Percentiles rank a stretch among this genome's conserved stretches.
Evolutionary conservation across 1,140 invertebrate species (phyloP).

Genomic region (Drosophila pachea): DNA sequence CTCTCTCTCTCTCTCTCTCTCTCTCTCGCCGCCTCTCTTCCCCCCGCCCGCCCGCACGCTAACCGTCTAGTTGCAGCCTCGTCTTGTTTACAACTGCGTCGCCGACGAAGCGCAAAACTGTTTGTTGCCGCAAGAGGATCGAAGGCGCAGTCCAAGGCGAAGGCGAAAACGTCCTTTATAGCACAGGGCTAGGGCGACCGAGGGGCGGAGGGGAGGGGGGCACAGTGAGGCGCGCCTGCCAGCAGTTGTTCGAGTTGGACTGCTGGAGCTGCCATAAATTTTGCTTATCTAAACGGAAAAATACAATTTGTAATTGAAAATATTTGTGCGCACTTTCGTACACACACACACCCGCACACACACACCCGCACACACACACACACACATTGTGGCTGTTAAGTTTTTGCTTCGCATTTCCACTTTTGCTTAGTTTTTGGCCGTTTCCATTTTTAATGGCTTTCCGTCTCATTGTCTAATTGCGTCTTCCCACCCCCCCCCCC

Average conservation of each 20-base stretch:
- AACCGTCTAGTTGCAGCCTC: conserved; percentile 38
- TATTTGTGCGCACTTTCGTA: conserved; percentile 56
- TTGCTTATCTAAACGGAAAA: conserved; percentile 75
- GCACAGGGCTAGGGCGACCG: background rate
- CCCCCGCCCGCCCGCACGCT: background rate
- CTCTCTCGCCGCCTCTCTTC: conserved; percentile 2
- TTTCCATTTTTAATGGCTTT: conserved; percentile 41
- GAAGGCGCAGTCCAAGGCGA: conserved; percentile 1
- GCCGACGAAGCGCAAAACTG: conserved; percentile 70
- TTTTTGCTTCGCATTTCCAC: conserved; percentile 34
- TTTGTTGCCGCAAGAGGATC: conserved; percentile 68
- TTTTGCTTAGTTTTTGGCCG: conserved; percentile 22
- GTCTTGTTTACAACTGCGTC: conserved; percentile 72
- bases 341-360: conserved; percentile 18
- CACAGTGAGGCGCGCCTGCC: background rate
- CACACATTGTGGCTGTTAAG: conserved; percentile 37
- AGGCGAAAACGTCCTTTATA: background rate
- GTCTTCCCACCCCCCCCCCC: background rate
- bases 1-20: background rate
- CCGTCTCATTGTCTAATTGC: conserved; percentile 45
- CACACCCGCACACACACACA: conserved; percentile 5
- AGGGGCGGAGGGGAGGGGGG: background rate
- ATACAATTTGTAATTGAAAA: conserved; percentile 77
- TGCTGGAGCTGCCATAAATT: conserved; percentile 65
- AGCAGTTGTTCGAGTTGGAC: conserved; percentile 16